Conservation (phyloP, 2,113 vertebrate genomes). For the Pelvicachromis taeniatus region DNA sequence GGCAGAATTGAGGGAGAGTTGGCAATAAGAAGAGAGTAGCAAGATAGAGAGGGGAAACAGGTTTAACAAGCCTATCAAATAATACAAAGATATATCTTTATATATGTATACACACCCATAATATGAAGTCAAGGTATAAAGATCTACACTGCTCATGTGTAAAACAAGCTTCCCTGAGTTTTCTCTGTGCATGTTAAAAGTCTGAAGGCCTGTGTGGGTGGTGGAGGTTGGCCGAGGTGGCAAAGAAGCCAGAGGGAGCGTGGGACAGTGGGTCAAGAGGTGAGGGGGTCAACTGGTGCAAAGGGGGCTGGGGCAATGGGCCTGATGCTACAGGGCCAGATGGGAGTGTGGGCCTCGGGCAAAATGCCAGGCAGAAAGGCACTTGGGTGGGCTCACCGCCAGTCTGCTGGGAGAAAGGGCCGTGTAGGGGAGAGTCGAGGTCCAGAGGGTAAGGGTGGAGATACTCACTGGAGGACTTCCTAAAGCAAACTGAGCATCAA, state of each 20-base stretch:
- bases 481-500: constrained; percentile 4
- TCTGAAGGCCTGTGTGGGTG: neutral
- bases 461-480: constrained; percentile 1
- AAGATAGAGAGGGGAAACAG: neutral
- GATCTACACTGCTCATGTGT: neutral
- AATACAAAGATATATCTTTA: neutral
- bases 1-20: constrained; percentile 1
- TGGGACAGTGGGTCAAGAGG: constrained; percentile 65
- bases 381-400: constrained; percentile 58
- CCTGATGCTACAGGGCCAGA: constrained; percentile 48
- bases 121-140: neutral
- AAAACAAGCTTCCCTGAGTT: neutral
- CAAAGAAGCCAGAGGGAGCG: constrained; percentile 52
- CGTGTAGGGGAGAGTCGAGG: neutral
- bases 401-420: neutral
- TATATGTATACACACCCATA: neutral
- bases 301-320: constrained; percentile 34
- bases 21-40: neutral
- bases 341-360: constrained; percentile 54
- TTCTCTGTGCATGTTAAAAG: neutral
- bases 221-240: neutral
- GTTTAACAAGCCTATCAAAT: neutral
- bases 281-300: constrained; percentile 58
- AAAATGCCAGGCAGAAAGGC: constrained; percentile 61
- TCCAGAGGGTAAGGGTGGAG: constrained; percentile 11